A percentile compares a stretch with the other conserved stretches of the same genome.
Conservation (phyloP, 2,888 invertebrate genomes). For the Incurvaria masculella region DNA sequence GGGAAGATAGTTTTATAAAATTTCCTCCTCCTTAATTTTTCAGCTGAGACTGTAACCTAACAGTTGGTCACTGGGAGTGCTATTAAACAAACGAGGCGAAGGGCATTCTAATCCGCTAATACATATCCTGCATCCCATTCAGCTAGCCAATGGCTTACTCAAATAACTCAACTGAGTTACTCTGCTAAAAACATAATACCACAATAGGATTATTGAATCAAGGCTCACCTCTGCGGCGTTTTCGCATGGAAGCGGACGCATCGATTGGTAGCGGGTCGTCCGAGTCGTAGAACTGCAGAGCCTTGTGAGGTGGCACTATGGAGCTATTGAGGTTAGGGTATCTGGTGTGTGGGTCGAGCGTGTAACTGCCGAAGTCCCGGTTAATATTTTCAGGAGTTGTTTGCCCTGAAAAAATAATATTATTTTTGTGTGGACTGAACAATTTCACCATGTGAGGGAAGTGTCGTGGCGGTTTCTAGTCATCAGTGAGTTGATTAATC, state of each 20-base stretch:
- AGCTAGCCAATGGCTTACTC: neutral
- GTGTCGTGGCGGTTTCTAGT: too few relatives aligned
- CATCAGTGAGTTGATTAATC: too few relatives aligned
- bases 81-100: too few relatives aligned
- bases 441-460: too few relatives aligned
- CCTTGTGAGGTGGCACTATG: constrained; percentile 74
- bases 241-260: constrained; percentile 25
- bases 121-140: too few relatives aligned
- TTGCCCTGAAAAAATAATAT: constrained; percentile 64
- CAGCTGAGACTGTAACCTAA: too few relatives aligned
- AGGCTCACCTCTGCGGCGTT: constrained; percentile 18
- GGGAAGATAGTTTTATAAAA: too few relatives aligned
- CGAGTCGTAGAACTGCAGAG: constrained; percentile 43
- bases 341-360: constrained; percentile 81
- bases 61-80: too few relatives aligned
- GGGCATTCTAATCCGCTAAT: too few relatives aligned
- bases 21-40: too few relatives aligned
- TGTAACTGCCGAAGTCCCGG: constrained; percentile 84
- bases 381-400: constrained; percentile 96
- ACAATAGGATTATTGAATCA: neutral
- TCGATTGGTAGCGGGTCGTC: constrained; percentile 41
- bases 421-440: too few relatives aligned
- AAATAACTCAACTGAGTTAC: neutral
- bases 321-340: constrained; percentile 77
- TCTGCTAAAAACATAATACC: too few relatives aligned